Conservation (phyloP, 2,113 vertebrate species). For the Sander vitreus region DNA sequence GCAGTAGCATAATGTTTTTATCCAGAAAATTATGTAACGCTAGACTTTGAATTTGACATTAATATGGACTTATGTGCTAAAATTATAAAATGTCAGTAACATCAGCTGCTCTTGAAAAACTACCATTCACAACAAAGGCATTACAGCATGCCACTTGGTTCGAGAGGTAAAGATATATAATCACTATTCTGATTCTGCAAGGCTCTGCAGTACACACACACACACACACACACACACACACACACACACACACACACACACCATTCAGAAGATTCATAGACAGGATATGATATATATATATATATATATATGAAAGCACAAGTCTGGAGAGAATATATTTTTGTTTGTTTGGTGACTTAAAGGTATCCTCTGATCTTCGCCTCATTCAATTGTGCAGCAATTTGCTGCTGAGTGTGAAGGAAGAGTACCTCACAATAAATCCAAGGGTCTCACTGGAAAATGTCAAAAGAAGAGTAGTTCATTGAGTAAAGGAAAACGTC, state of each 20-base stretch:
- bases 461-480: background rate
- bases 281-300: no score
- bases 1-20: slow-evolving; percentile 15
- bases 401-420: background rate
- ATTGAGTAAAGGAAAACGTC: background rate
- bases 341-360: background rate
- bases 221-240: slow-evolving; percentile 1
- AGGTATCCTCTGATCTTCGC: background rate
- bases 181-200: background rate
- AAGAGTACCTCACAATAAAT: background rate
- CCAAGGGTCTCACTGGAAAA: background rate
- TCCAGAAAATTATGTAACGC: background rate
- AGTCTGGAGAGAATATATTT: background rate
- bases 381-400: background rate
- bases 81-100: slow-evolving; percentile 5
- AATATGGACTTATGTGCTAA: slow-evolving; percentile 1
- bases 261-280: slow-evolving; percentile 1
- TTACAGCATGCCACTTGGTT: background rate
- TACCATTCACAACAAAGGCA: background rate
- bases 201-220: background rate
- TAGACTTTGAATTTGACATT: background rate
- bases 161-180: background rate
- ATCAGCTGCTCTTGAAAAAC: slow-evolving; percentile 5
- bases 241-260: background rate
- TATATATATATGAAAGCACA: background rate